These are phyloP conservation scores for Lutjanus argentimaculatus DNA, from an alignment of 2,797 vertebrate species.

Conservation along the genomic window DNA sequence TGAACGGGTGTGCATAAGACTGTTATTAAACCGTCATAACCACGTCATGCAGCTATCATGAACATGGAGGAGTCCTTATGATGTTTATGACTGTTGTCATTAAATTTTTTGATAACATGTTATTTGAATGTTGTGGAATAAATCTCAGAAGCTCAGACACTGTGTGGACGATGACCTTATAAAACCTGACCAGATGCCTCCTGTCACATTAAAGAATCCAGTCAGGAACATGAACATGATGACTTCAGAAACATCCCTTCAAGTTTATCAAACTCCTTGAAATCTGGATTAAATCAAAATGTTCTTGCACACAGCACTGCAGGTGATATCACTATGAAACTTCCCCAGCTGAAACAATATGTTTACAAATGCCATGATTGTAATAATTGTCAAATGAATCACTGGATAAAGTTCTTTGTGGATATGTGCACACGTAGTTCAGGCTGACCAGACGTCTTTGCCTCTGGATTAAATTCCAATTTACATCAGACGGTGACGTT, in stretches of 20 bases:
- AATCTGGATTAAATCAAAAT: constrained; percentile 11
- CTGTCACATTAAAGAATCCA: neutral
- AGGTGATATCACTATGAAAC: too few species aligned
- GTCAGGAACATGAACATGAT: neutral
- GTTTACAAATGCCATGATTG: too few species aligned
- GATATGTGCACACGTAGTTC: neutral
- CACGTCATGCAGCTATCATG: too few species aligned
- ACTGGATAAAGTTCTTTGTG: neutral
- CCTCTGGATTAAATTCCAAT: neutral
- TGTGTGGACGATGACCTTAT: constrained; percentile 16
- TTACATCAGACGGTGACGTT: constrained; percentile 1
- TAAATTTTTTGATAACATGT: too few species aligned
- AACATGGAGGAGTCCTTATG: too few species aligned
- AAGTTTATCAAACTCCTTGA: constrained; percentile 15
- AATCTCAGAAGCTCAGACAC: neutral
- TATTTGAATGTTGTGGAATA: too few species aligned
- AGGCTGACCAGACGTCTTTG: neutral
- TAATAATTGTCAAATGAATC: too few species aligned
- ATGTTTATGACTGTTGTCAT: too few species aligned
- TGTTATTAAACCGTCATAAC: too few species aligned
- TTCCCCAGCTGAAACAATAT: too few species aligned
- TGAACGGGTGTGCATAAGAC: too few species aligned
- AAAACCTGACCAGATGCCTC: constrained; percentile 8
- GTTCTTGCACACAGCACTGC: too few species aligned
- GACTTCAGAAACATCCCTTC: neutral